Evolutionary conservation across 2,888 invertebrate genomes (phyloP).

Genomic region (Lasioglossum vierecki): DNA sequence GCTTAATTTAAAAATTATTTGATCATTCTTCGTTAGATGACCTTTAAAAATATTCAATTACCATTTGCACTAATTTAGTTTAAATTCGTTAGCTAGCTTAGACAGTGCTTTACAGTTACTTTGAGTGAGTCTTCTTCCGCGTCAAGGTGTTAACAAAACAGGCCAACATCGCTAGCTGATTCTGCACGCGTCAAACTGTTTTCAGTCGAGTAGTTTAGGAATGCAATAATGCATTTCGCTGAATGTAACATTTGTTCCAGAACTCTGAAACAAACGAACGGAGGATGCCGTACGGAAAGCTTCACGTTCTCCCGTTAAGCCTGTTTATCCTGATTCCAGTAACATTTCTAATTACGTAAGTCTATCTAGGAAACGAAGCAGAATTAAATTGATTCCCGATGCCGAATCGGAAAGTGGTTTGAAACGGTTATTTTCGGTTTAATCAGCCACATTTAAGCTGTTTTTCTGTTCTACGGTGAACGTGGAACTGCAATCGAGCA

Average conservation of each 20-base stretch:
- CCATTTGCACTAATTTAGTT: no score
- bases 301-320: constrained; percentile 81
- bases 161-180: not conserved
- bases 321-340: constrained; percentile 82
- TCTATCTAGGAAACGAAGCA: constrained; percentile 40
- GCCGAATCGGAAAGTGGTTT: not conserved
- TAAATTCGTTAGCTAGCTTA: not conserved
- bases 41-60: no score
- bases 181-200: not conserved
- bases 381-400: not conserved
- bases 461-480: not conserved
- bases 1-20: not conserved
- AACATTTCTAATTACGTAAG: constrained; percentile 83
- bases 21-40: not conserved
- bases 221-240: not conserved
- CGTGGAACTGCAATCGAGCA: constrained; percentile 36
- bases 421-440: not conserved
- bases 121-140: not conserved
- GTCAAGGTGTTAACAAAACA: not conserved
- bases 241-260: constrained; percentile 47
- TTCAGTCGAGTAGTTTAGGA: not conserved
- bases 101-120: no score
- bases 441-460: not conserved
- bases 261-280: not conserved
- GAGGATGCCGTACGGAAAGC: constrained; percentile 78